Base-by-base conservation (phyloP, 2,113 vertebrate species). In the Triplophysa tibetana region DNA sequence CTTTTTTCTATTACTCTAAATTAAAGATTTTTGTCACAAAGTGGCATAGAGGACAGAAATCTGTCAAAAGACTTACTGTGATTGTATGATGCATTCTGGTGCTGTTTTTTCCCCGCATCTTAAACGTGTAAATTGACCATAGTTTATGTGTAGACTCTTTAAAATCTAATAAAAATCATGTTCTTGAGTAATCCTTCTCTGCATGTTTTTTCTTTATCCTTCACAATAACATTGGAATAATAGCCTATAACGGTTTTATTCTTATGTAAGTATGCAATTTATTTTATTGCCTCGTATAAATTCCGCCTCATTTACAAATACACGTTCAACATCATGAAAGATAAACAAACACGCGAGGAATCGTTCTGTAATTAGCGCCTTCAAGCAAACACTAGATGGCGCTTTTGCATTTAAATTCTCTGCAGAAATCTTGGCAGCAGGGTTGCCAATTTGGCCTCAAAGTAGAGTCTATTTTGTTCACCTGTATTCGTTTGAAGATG, bases 91-190 rank as follows among this genome's bases (percentile, higher is more conserved):
- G 54, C 54, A 14, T 60, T 43, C 19, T 60, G n/a, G 70, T 73
- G 45, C 68, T 70, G 43, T 70, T 70, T 73, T 60, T 60, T n/a
- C 21, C 33, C 29, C n/a, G 33, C 68, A 56, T n/a, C 10, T 13
- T 19, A 70, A 26, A 5, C 16, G 29, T 24, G 50, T 23, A 58
- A 13, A 23, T 61, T 24, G 38, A 74, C 43, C 21, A 26, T 24
- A 13, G 33, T 41, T n/a, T 17, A 73, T 60, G 33, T 24, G 13
- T 43, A 58, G 70, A 62, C 56, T 74, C 38, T 74, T 62, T 74
- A 61, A 61, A 74, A 61, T 74, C 38, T 74, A 8, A 74, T 45
- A 41, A 45, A 74, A 74, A 16, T 16, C 29, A 61, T 3, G 4
- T 43, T 23, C 54, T 61, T 74, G 70, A 8, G 14, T 24, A 74